These are phyloP conservation scores for Hydractinia symbiolongicarpus DNA, from an alignment of 30 jellyfish, hydroid and myxozoan species.

Conservation along the genomic window DNA sequence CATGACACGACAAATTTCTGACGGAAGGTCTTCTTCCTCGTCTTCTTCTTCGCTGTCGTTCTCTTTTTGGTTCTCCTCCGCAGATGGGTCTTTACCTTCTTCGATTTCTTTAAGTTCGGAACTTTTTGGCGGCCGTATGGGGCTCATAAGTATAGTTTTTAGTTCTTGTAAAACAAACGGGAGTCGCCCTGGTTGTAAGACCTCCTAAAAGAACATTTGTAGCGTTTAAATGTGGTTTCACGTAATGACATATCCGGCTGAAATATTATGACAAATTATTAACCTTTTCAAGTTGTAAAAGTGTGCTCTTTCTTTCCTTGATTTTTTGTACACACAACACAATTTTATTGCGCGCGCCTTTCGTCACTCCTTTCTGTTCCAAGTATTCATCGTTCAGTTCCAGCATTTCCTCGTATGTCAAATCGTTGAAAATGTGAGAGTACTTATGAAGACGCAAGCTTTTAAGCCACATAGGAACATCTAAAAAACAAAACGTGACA, in stretches of 20 bases:
- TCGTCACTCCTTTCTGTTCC: slow-evolving; percentile 78
- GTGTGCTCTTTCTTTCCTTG: slow-evolving; percentile 57
- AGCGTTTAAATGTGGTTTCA: background rate
- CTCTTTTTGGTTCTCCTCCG: slow-evolving; percentile 21
- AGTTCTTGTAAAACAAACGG: slow-evolving; percentile 80
- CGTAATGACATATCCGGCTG: too few species aligned
- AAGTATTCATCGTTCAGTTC: slow-evolving; percentile 58
- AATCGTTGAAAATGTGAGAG: slow-evolving; percentile 71
- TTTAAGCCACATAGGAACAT: slow-evolving; percentile 90
- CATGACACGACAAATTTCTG: slow-evolving; percentile 84
- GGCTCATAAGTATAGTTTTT: slow-evolving; percentile 78
- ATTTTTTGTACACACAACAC: slow-evolving; percentile 74
- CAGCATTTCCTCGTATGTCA: slow-evolving; percentile 88
- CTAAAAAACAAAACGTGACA: slow-evolving; percentile 17
- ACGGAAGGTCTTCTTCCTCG: slow-evolving; percentile 78
- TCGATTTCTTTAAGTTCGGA: slow-evolving; percentile 40
- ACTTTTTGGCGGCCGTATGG: slow-evolving; percentile 56
- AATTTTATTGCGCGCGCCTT: slow-evolving; percentile 92
- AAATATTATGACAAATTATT: background rate
- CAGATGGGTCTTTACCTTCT: slow-evolving; percentile 24
- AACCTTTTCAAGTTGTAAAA: slow-evolving; percentile 70
- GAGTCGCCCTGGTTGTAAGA: slow-evolving; percentile 70
- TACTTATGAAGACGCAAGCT: slow-evolving; percentile 89
- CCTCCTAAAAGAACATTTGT: slow-evolving; percentile 47
- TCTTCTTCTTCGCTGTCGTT: slow-evolving; percentile 51